A percentile compares a stretch with the other conserved stretches of the same genome.
Evolutionary conservation across 2,113 vertebrate genomes (phyloP).

Genomic region (Craseonycteris thonglongyai): DNA sequence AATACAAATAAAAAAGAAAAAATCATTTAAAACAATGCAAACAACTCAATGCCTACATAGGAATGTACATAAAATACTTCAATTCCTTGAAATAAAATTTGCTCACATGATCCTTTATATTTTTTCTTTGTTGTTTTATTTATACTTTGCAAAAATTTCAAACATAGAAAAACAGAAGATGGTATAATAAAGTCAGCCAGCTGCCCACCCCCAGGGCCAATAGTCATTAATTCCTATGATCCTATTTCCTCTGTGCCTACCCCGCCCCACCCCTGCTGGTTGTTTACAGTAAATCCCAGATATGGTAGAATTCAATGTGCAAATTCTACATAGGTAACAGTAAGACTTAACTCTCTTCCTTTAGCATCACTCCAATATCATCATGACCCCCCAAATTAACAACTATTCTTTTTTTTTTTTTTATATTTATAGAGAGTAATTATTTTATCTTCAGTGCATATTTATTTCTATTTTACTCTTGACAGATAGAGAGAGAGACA

Average conservation of each 20-base stretch:
- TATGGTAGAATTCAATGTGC: fast-evolving
- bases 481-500: too few species aligned
- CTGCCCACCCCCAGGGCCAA: not conserved
- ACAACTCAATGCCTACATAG: not conserved
- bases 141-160: not conserved
- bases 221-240: not conserved
- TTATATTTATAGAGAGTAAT: too few species aligned
- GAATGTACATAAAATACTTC: not conserved
- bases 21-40: not conserved
- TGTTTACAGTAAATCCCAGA: not conserved
- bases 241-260: not conserved
- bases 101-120: not conserved
- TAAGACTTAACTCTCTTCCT: not conserved
- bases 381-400: not conserved
- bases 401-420: not conserved
- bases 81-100: not conserved
- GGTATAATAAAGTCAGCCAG: not conserved
- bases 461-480: too few species aligned
- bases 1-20: not conserved
- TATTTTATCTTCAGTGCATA: too few species aligned
- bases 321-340: not conserved
- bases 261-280: too few species aligned
- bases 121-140: not conserved
- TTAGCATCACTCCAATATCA: not conserved
- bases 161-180: not conserved